Conservation (phyloP, 1,140 invertebrate species). For the Asbolus verrucosus region DNA sequence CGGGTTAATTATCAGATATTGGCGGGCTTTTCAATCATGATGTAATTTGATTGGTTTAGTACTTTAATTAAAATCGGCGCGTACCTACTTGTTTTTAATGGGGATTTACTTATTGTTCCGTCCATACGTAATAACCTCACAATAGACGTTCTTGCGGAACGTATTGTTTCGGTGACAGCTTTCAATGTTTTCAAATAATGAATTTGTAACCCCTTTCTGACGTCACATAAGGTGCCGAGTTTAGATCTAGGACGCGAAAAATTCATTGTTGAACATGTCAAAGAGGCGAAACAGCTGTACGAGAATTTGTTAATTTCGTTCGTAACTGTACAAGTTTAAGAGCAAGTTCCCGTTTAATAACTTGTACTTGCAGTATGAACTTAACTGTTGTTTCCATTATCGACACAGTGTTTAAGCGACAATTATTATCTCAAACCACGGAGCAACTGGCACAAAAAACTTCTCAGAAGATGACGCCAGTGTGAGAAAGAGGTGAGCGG, state of each 20-base stretch:
- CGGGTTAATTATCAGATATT: slow-evolving; percentile 8
- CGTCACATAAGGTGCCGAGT: no score
- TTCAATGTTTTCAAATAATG: no score
- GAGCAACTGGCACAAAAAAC: slow-evolving; percentile 5
- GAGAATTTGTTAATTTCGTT: slow-evolving; percentile 10
- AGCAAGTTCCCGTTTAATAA: slow-evolving; percentile 11
- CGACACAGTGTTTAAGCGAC: slow-evolving; percentile 23
- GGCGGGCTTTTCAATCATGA: slow-evolving; percentile 2
- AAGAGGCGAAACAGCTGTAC: background rate
- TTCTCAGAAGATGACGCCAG: background rate
- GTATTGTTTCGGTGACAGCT: no score
- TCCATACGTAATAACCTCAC: no score
- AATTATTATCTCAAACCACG: slow-evolving; percentile 26
- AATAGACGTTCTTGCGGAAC: no score
- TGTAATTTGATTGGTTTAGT: slow-evolving; percentile 17
- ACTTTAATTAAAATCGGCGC: slow-evolving; percentile 31
- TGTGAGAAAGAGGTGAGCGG: slow-evolving; percentile 12
- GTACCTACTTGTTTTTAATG: no score
- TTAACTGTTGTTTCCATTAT: slow-evolving; percentile 20
- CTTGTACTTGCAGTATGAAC: background rate
- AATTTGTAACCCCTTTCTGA: no score
- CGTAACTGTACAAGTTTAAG: background rate
- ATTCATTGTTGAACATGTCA: no score
- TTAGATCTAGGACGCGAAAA: no score
- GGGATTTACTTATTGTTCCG: no score